Conservation (phyloP, 2,888 invertebrate genomes). For the Acrobasis consociella region DNA sequence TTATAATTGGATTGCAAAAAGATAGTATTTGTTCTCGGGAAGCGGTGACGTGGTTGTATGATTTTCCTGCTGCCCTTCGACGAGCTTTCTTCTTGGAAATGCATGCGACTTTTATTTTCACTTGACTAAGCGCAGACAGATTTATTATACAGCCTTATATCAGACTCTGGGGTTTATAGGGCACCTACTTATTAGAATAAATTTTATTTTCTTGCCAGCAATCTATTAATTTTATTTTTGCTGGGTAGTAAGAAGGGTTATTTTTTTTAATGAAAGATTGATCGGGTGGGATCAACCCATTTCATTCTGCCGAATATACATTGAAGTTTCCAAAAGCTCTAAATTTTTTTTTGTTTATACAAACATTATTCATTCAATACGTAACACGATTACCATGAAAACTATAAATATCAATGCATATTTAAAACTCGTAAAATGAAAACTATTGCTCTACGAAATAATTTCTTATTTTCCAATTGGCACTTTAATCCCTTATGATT, state of each 20-base stretch:
- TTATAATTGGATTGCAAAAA: conserved; percentile 36
- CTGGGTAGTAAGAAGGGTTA: too few relatives aligned
- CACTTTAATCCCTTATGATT: conserved; percentile 32
- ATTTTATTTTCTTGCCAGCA: not conserved
- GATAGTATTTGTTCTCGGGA: conserved; percentile 39
- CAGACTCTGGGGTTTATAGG: conserved; percentile 11
- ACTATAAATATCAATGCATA: too few relatives aligned
- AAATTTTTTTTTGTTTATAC: too few relatives aligned
- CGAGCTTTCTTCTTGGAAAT: conserved; percentile 45
- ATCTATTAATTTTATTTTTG: too few relatives aligned
- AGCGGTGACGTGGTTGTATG: conserved; percentile 34
- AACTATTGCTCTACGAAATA: not conserved
- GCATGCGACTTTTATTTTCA: conserved; percentile 12
- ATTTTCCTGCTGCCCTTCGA: conserved; percentile 43
- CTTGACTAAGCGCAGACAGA: not conserved
- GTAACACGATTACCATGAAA: too few relatives aligned
- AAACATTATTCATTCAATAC: too few relatives aligned
- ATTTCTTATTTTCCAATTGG: conserved; percentile 11
- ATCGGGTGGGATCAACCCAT: too few relatives aligned
- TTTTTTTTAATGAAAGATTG: too few relatives aligned
- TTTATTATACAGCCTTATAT: not conserved
- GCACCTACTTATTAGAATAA: not conserved
- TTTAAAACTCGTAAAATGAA: not conserved
- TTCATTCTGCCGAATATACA: too few relatives aligned
- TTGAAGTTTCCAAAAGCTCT: too few relatives aligned